A percentile compares a stretch with the other conserved stretches of the same genome.
phyloP scores from a whole-genome alignment of 2,113 vertebrate species.

The Crotalus viridis region DNA sequence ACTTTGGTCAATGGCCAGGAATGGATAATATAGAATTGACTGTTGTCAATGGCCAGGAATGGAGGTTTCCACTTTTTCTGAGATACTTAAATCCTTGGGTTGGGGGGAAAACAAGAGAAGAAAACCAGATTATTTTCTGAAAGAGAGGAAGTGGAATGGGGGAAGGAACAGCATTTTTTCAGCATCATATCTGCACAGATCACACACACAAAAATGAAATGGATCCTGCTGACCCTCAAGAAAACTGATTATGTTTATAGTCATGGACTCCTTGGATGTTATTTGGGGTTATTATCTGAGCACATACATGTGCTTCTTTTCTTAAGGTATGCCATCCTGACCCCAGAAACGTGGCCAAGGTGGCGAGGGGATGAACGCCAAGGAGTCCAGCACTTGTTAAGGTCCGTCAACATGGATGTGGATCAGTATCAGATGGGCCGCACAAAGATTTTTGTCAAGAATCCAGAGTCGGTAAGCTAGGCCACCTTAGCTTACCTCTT shows the following conservation, averaged over 20 bases:
- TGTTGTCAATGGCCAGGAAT: not conserved
- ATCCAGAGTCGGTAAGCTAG: constrained; percentile 87
- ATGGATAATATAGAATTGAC: not conserved
- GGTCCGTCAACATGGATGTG: constrained; percentile 90
- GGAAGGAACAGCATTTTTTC: not conserved
- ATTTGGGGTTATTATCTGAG: not conserved
- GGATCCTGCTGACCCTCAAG: no score
- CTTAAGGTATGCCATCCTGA: constrained; percentile 90
- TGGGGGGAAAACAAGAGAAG: not conserved
- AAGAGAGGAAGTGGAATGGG: not conserved
- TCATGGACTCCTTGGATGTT: not conserved
- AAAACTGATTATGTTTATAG: not conserved
- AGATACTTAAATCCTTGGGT: not conserved
- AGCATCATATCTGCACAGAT: not conserved
- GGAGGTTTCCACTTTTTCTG: not conserved
- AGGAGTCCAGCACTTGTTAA: constrained; percentile 88
- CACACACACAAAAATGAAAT: not conserved
- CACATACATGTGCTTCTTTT: not conserved
- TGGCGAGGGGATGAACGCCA: constrained; percentile 88
- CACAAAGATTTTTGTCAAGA: constrained; percentile 92
- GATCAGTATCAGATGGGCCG: constrained; percentile 97
- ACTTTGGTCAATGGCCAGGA: not conserved
- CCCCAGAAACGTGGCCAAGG: constrained; percentile 85
- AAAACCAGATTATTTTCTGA: not conserved
- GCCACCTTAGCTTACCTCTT: not conserved